A percentile compares a stretch with the other conserved stretches of the same genome.
Conservation (phyloP, 2,888 invertebrate species). For the Oeneis ivallda region DNA sequence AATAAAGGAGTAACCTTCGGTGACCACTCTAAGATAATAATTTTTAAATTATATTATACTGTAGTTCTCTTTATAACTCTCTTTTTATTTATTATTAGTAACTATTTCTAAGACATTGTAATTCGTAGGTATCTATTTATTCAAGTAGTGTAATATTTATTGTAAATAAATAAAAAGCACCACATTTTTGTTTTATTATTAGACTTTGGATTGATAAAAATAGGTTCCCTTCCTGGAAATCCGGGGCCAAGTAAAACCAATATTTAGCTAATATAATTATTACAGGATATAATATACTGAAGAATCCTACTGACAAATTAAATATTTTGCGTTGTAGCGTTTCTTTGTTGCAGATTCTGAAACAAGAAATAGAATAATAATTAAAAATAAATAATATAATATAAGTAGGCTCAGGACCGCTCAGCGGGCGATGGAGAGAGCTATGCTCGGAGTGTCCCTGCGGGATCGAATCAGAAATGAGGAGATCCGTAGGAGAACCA, state of each 20-base stretch:
- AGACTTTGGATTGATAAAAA: background rate
- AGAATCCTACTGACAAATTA: constrained; percentile 2
- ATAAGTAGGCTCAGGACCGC: too few species aligned
- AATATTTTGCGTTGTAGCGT: background rate
- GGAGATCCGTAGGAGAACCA: too few species aligned
- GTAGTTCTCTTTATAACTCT: constrained; percentile 46
- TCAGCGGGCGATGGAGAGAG: too few species aligned
- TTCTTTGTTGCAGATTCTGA: constrained; percentile 1
- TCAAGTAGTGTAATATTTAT: constrained; percentile 62
- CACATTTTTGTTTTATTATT: constrained; percentile 32
- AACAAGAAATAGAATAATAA: background rate
- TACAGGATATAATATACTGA: background rate
- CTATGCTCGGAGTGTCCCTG: too few species aligned
- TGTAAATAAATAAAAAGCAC: constrained; percentile 61
- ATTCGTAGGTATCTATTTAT: constrained; percentile 48
- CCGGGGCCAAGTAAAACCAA: background rate
- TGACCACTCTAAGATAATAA: constrained; percentile 66
- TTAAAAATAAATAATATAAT: background rate
- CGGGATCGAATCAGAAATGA: too few species aligned
- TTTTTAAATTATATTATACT: constrained; percentile 55
- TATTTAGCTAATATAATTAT: background rate
- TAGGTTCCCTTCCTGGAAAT: background rate
- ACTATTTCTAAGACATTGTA: constrained; percentile 38
- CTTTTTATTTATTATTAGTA: constrained; percentile 32
- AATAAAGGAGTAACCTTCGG: constrained; percentile 59